Evolutionary conservation across 2,888 invertebrate genomes (phyloP).

Genomic region (Cataglyphis altisquamis): DNA sequence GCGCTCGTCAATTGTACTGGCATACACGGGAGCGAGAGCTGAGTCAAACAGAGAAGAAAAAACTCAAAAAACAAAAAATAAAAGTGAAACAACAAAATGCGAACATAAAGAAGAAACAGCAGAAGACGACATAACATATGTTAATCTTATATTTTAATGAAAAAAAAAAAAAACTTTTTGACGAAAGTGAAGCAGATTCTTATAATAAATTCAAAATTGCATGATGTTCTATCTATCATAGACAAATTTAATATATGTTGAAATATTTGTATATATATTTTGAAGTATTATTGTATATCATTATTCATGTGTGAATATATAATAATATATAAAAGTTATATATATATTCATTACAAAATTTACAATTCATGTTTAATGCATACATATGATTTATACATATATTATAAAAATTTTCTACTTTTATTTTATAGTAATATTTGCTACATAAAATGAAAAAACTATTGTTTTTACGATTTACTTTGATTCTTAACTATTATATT

Average conservation of each 20-base stretch:
- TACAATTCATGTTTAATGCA: too few relatives aligned
- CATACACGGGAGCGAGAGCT: constrained; percentile 92
- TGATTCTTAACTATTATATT: not conserved
- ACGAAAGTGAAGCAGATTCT: not conserved
- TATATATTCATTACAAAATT: too few relatives aligned
- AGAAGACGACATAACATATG: not conserved
- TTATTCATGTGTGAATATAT: too few relatives aligned
- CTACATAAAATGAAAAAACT: not conserved
- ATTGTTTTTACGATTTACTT: not conserved
- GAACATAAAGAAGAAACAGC: constrained; percentile 89
- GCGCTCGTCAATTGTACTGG: constrained; percentile 94
- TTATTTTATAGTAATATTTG: not conserved
- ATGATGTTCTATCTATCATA: not conserved
- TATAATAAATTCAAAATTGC: not conserved
- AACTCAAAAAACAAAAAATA: constrained; percentile 89
- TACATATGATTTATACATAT: not conserved
- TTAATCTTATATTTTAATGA: not conserved
- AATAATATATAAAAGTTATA: too few relatives aligned
- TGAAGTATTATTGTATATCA: too few relatives aligned
- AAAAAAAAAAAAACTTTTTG: not conserved
- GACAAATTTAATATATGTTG: not conserved
- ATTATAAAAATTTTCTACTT: not conserved
- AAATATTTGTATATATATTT: not conserved
- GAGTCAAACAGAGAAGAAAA: constrained; percentile 93
- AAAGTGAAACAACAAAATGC: constrained; percentile 91